Evolutionary conservation across 2,113 vertebrate genomes (phyloP), one percentile per base, ranked within the genome.

Genomic region (Megaleporinus macrocephalus): DNA sequence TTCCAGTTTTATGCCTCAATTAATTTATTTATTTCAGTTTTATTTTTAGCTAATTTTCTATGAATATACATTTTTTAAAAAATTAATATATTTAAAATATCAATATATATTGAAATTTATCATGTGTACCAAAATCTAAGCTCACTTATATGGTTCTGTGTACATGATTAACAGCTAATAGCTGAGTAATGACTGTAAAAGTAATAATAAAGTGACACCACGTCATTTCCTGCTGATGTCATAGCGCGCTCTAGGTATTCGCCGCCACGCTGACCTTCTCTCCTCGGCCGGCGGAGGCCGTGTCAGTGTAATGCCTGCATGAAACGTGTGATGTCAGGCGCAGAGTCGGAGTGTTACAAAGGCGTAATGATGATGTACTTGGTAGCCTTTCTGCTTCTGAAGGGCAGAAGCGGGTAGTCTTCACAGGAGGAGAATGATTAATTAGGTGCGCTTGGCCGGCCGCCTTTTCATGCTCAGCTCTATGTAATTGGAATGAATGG

Each of bases 401-500:
- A 74, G 29, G 72, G 51, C 51, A 57, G 59, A 74, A 57, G 27
- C 11, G 69, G 41, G 59, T 72, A 73, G 57, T 24, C 78, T 78
- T 78, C 47, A 53, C 57, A 73, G 41, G 27, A 57, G 76, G 47
- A 73, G 61, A 78, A 65, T 73, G 41, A 78, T 73, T 71, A 86
- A 87, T 86, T 72, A 82, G 74, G 81, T 81, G 68, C 30, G 24
- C 77, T 79, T 73, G 73, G 36, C 41, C 70, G 49, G 29, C 24
- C 78, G 74, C 80, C 84, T 68, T 88, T 80, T 87, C 81, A 83
- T 86, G 83, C 80, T 71, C 78, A 65, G 76, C 63, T 70, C 22
- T 82, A 72, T 73, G 73, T 90, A 89, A 91, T 90, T 91, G 83
- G 85, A 87, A 82, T 83, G 87, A 89, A 77, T 16, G 78, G 61